Conservation (phyloP, 1,140 invertebrate species). For the Eurosta solidaginis region DNA sequence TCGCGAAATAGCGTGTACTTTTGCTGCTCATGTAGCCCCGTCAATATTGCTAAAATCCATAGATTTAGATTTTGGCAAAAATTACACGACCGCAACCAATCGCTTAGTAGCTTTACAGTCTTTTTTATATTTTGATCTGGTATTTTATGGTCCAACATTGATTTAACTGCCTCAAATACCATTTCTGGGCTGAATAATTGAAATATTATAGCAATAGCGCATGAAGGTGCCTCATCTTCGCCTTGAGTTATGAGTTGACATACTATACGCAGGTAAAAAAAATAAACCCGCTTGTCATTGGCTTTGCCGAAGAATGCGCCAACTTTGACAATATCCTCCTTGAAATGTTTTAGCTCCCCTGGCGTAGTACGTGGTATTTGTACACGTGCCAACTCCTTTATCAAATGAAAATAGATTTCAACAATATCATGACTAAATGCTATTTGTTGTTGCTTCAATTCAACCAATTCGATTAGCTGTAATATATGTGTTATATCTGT, state of each 20-base stretch:
- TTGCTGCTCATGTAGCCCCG: constrained; percentile 61
- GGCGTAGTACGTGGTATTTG: constrained; percentile 33
- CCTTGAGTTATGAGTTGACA: constrained; percentile 58
- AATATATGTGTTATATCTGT: constrained; percentile 29
- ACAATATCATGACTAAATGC: constrained; percentile 25
- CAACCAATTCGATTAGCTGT: constrained; percentile 30
- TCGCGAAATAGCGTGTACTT: constrained; percentile 62
- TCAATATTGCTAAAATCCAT: constrained; percentile 64
- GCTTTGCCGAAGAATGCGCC: constrained; percentile 51
- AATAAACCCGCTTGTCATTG: constrained; percentile 47
- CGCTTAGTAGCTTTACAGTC: constrained; percentile 62
- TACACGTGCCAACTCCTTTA: constrained; percentile 40
- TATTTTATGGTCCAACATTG: constrained; percentile 52
- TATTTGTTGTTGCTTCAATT: constrained; percentile 30
- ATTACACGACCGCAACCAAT: constrained; percentile 62
- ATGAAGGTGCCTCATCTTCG: constrained; percentile 56
- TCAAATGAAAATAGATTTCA: constrained; percentile 40
- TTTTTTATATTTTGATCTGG: constrained; percentile 59
- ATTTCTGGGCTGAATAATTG: constrained; percentile 59
- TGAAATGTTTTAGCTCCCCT: constrained; percentile 48
- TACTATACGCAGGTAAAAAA: constrained; percentile 56
- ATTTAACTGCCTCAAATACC: constrained; percentile 61
- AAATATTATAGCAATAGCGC: constrained; percentile 64
- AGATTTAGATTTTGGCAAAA: constrained; percentile 61
- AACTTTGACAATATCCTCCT: constrained; percentile 58